Base-by-base conservation (phyloP, 2,888 invertebrate species). In the Cosmia trapezina region DNA sequence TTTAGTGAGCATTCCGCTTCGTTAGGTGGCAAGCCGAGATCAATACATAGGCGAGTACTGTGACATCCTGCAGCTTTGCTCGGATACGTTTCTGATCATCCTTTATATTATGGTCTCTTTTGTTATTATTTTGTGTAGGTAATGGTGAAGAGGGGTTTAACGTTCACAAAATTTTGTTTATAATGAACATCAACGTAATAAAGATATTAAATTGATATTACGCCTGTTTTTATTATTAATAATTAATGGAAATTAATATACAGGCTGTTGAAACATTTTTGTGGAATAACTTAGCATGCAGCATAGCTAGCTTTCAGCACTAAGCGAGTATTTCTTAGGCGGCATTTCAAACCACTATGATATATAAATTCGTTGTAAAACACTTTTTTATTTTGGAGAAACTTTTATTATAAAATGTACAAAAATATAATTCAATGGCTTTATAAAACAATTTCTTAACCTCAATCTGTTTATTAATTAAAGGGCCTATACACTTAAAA, bases 1-100 rank as follows among this genome's bases (percentile, higher is more conserved):
- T 85, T 85, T 85, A 85, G 87, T 85, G 87, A 86, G 76, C 83
- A 76, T 83, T 74, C 71, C 74, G 87, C 80, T 86, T 84, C 83
- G 87, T 86, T 86, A 85, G 87, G 80, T 75, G 73, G 74, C 70
- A 65, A 84, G 70, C 80, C 73, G 74, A 76, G 83, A 85, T 85
- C 85, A 86, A 86, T 85, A 85, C 76, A 71, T 59, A 59, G 67
- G 71, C 57, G 68, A 72, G 63, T 56, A 59, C 61, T 72, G 81
- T 77, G 71, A 79, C 66, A 68, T 63, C 8, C 37, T 56, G 51
- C 54, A 68, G 62, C 22, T 72, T 71, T 64, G 47, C 22, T 37
- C n/a, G 53, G 49, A 28, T 33, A 37, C n/a, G 49, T 59, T 69
- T 70, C 61, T 57, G 41, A 41, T 54, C 61, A 41, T 60, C 33